These are phyloP conservation scores for Micropoecilia bifurca DNA, from an alignment of 2,797 vertebrate species.

Conservation along the genomic window DNA sequence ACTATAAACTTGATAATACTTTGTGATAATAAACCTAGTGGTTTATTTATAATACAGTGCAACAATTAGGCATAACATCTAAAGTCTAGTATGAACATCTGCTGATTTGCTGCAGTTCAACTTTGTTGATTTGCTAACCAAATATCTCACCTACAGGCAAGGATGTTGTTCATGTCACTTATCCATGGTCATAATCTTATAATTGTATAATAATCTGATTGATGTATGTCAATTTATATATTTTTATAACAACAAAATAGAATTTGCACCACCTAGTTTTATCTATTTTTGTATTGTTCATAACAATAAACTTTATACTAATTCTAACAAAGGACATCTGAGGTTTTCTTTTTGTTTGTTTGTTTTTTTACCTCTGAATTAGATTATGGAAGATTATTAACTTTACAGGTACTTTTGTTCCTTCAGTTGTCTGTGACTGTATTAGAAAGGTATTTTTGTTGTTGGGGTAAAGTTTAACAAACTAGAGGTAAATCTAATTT, in stretches of 20 bases:
- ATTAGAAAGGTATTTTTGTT: neutral
- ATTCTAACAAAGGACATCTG: neutral
- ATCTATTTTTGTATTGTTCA: neutral
- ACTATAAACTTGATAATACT: neutral
- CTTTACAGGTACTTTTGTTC: neutral
- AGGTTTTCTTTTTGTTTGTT: too few relatives aligned
- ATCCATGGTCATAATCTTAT: neutral
- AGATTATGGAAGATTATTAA: too few relatives aligned
- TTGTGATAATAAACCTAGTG: too few relatives aligned
- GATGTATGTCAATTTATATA: neutral
- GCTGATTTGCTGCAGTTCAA: neutral
- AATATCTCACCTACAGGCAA: neutral
- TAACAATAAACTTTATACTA: too few relatives aligned
- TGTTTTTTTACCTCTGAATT: neutral
- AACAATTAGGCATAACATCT: neutral
- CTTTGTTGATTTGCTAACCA: neutral
- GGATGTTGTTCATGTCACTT: neutral
- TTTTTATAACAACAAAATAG: neutral
- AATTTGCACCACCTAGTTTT: neutral
- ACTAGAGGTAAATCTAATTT: neutral
- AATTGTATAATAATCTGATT: neutral
- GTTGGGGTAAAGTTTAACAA: neutral
- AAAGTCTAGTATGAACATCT: neutral
- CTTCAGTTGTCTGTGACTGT: neutral
- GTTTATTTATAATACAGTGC: neutral